A percentile compares a stretch with the other conserved stretches of the same genome.
Evolutionary conservation across 92 coral and sea anemone genomes (phyloP).

Genomic region (Palythoa grandis): DNA sequence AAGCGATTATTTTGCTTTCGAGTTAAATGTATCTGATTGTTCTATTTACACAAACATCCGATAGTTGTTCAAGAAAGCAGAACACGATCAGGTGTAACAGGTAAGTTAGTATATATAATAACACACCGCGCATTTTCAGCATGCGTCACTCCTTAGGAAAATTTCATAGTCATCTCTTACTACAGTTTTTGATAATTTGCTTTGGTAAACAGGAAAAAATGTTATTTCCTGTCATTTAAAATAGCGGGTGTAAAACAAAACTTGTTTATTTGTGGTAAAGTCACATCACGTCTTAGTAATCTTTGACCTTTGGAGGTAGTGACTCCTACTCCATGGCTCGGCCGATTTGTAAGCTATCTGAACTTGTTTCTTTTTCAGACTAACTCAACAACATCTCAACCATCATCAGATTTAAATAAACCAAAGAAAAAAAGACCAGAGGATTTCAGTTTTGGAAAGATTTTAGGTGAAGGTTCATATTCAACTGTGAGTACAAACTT

Average conservation of each 20-base stretch:
- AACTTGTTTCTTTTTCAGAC: constrained; percentile 16
- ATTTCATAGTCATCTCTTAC: neutral
- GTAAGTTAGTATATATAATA: too few species aligned
- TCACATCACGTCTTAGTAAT: neutral
- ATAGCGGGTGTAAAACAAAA: neutral
- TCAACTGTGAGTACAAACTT: constrained; percentile 81
- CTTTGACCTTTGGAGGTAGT: constrained; percentile 3
- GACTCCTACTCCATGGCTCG: neutral
- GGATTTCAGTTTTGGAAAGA: constrained; percentile 96
- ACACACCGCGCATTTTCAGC: too few species aligned
- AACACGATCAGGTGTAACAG: neutral
- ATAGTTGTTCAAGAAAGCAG: neutral
- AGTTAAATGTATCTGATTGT: neutral
- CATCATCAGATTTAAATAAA: constrained; percentile 41
- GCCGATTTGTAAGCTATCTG: neutral
- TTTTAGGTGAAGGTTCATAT: constrained; percentile 97
- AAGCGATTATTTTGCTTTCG: constrained; percentile 9
- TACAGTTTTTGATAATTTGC: too few species aligned
- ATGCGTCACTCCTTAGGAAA: neutral
- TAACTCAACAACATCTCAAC: constrained; percentile 58
- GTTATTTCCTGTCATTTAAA: constrained; percentile 7
- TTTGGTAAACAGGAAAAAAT: constrained; percentile 3
- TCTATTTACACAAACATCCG: constrained; percentile 1
- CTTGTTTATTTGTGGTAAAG: neutral
- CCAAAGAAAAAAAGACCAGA: constrained; percentile 86